These are phyloP conservation scores for Phaedon cochleariae DNA, from an alignment of 2,888 invertebrate genomes.

Conservation along the genomic window DNA sequence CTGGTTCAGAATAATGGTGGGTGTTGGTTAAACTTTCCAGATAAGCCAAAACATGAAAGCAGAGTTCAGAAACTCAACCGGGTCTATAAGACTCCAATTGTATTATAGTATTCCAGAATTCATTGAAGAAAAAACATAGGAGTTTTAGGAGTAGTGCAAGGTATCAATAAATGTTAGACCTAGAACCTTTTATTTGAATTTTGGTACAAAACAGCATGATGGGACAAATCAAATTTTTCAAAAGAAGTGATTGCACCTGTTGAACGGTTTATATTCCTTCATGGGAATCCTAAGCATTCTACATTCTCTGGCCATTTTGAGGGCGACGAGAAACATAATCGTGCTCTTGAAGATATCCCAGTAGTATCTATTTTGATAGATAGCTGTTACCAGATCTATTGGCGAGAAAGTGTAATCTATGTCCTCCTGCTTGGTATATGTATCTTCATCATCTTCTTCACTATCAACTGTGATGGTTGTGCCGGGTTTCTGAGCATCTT, in stretches of 20 bases:
- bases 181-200: no score
- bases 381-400: conserved; percentile 16
- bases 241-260: conserved; percentile 24
- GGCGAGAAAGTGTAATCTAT: conserved; percentile 13
- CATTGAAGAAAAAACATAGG: no score
- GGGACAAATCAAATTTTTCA: neutral
- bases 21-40: no score
- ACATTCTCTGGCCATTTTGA: conserved; percentile 47
- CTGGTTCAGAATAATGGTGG: no score
- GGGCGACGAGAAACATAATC: conserved; percentile 42
- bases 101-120: no score
- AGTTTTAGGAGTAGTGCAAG: no score
- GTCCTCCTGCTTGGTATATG: neutral
- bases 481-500: neutral
- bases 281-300: conserved; percentile 46
- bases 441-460: conserved; percentile 2
- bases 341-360: conserved; percentile 41
- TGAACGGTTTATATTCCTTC: conserved; percentile 46
- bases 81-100: no score
- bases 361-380: conserved; percentile 40
- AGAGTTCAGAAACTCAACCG: no score
- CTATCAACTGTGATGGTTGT: neutral
- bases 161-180: no score
- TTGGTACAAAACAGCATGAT: no score
- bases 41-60: no score